Evolutionary conservation across 2,888 invertebrate genomes (phyloP), one percentile per base, ranked within the genome.

Genomic region (Prosopocoilus inquinatus): DNA sequence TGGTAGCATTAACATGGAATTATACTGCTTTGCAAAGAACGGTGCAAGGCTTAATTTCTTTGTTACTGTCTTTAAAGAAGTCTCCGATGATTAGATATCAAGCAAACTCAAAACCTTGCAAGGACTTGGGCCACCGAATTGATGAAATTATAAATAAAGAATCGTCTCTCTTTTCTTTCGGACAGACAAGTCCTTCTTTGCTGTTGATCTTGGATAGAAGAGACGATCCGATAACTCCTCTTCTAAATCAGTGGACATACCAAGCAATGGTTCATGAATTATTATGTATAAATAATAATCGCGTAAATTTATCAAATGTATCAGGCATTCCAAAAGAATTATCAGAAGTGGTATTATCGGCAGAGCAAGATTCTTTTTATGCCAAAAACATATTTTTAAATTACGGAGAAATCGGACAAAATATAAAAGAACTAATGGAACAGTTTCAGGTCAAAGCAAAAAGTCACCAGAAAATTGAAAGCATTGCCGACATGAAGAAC

Each of bases 241-340:
- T 99, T 52, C 79, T 99, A 32, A 96, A 93, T 77, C 84, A 96
- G 83, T 99, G 99, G 99, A 99, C 98, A 0, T 99, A 99, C 79
- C 98, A 99, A 77, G 99, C 99, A 1, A 99, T 99, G 99, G 96
- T 99, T 8, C 99, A 99, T 77, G 98, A 99, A 77, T 78, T 99
- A 50, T 78, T 99, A 39, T 89, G 89, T 0, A 96, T 99, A 62
- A 88, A 87, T 70, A 96, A 96, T 77, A 96, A 96, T 79, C 85
- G 97, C 55, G 96, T 99, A 20, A 93, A 89, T 74, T 83, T 99
- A 59, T 89, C 92, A 0, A 84, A 87, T 62, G 84, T 94, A 20
- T 87, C 91, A 9, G 93, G 90, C 43, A 88, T 95, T 59, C 85
- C 88, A 13, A 91, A 92, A 75, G 97, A 97, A 70, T 84, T 95